Evolutionary conservation across 1,140 invertebrate genomes (phyloP).

Genomic region (Lepidurus apus): DNA sequence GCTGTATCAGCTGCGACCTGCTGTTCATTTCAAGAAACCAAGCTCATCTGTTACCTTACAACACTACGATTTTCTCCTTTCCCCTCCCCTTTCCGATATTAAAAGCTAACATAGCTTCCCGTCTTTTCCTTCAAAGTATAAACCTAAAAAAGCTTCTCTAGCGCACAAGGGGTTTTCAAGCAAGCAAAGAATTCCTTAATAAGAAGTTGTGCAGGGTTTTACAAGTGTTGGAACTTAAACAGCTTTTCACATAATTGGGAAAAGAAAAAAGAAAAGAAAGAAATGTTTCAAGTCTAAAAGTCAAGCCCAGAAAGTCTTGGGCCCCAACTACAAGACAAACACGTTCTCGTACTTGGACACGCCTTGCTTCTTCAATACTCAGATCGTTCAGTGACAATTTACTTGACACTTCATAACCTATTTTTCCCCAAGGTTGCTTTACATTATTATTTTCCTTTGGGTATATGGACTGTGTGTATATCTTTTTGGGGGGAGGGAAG

Average conservation of each 20-base stretch:
- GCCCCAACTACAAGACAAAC: not conserved
- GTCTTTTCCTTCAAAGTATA: not conserved
- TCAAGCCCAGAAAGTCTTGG: not conserved
- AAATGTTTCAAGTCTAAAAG: not conserved
- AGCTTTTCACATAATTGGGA: too few relatives aligned
- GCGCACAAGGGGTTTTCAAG: too few relatives aligned
- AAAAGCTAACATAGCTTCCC: not conserved
- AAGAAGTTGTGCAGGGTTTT: too few relatives aligned
- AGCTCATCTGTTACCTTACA: not conserved
- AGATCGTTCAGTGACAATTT: constrained; percentile 19
- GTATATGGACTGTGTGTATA: not conserved
- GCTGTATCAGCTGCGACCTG: constrained; percentile 13
- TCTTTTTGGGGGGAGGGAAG: not conserved
- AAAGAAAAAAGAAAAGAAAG: too few relatives aligned
- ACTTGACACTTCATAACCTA: not conserved
- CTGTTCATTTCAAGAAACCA: not conserved
- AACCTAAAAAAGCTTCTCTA: not conserved
- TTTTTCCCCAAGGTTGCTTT: constrained; percentile 4
- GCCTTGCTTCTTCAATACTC: not conserved
- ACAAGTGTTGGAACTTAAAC: too few relatives aligned
- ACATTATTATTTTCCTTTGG: not conserved
- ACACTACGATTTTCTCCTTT: not conserved
- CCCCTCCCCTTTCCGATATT: not conserved
- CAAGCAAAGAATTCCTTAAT: too few relatives aligned
- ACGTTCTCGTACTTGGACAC: constrained; percentile 10